Conservation (phyloP, 2,888 invertebrate genomes). For the Colletes collaris region DNA sequence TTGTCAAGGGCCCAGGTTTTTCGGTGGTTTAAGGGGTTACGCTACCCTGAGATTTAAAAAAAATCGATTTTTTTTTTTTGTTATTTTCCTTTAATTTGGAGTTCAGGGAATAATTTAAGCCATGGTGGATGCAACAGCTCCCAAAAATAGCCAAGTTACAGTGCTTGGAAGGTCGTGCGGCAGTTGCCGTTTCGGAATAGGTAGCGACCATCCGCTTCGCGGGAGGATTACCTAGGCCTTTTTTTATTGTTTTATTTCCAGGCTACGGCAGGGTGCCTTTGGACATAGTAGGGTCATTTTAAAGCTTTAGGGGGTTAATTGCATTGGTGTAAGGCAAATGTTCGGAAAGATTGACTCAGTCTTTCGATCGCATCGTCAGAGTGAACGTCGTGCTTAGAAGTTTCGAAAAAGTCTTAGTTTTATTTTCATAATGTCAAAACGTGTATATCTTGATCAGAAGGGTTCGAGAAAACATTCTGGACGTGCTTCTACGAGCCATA, state of each 20-base stretch:
- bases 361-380: constrained; percentile 1
- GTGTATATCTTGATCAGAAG: background rate
- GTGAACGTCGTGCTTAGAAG: background rate
- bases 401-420: background rate
- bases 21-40: background rate
- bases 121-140: constrained; percentile 11
- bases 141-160: constrained; percentile 12
- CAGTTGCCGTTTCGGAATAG: background rate
- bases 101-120: constrained; percentile 7
- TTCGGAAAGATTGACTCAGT: constrained; percentile 3
- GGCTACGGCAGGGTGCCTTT: background rate
- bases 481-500: constrained; percentile 2
- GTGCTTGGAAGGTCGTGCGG: background rate
- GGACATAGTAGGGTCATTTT: background rate
- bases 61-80: background rate
- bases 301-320: background rate
- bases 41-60: constrained; percentile 1
- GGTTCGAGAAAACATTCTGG: background rate
- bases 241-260: background rate
- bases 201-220: constrained; percentile 11
- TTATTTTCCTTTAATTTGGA: constrained; percentile 6
- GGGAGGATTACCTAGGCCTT: background rate
- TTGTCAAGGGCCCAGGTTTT: too few species aligned
- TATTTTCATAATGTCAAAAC: constrained; percentile 8
- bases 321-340: constrained; percentile 1